Evolutionary conservation across 2,797 vertebrate genomes (phyloP), one percentile per base, ranked within the genome.

Genomic region (Falco peregrinus): DNA sequence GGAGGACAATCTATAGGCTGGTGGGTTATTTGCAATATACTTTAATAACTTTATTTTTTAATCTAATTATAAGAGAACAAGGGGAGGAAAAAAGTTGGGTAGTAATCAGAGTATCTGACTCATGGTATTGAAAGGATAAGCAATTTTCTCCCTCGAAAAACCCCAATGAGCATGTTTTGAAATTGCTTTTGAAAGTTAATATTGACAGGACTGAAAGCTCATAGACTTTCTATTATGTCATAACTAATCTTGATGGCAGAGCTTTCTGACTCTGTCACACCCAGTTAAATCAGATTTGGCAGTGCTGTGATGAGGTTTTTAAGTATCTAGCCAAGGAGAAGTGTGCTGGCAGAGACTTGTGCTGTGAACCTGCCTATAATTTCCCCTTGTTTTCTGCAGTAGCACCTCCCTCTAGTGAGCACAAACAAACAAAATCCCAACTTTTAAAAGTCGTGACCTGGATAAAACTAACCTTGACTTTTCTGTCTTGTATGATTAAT

Each of bases 261-360:
- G 39, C 51, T 94, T 91, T 93, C 51, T 78, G 67, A n/a, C 56
- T 94, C 73, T 96, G 90, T 92, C 84, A 88, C 51, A 78, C 56
- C 29, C 21, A 8, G 70, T 93, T 91, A 92, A 67, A 87, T 96
- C 82, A 74, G 37, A 51, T 63, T 78, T 91, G 89, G 82, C 41
- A 59, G 4, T 22, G 28, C 51, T 71, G 60, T 85, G 75, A 45
- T n/a, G 18, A 67, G 53, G 37, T 76, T 60, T 94, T n/a, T 68
- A 45, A 48, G 68, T 63, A 39, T 60, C 53, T 87, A 87, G 31
- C 82, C 69, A 59, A 65, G 65, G 87, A 77, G 50, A 92, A 77
- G 13, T 31, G 50, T 0, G 1, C n/a, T 70, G 69, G 21, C 80
- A 84, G 50, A 84, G 75, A 59, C 54, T 15, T 0, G 0, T 54